Conservation (phyloP, 2,797 vertebrate genomes). For the Botia almorhae region DNA sequence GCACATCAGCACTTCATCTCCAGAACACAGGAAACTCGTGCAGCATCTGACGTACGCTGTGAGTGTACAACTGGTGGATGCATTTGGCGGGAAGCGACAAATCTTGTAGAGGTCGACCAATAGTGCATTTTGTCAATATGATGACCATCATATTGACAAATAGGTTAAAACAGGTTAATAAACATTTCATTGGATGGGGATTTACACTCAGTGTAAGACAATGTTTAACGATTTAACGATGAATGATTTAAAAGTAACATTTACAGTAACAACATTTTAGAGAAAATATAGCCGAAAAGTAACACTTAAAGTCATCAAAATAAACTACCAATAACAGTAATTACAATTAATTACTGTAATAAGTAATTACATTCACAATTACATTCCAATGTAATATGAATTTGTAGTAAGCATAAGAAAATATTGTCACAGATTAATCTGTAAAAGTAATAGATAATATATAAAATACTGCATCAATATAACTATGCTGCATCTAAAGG, state of each 20-base stretch:
- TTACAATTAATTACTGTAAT: background rate
- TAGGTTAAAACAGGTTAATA: background rate
- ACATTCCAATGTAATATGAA: background rate
- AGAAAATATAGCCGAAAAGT: too few relatives aligned
- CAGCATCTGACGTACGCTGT: conserved; percentile 71
- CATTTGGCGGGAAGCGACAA: background rate
- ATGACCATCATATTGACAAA: too few relatives aligned
- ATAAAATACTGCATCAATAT: background rate
- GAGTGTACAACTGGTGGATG: conserved; percentile 44
- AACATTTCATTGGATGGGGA: background rate
- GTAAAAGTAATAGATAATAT: background rate
- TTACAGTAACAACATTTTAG: too few relatives aligned
- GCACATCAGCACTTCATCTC: conserved; percentile 10
- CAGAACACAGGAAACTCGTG: conserved; percentile 18
- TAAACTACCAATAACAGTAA: background rate
- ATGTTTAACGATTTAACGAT: too few relatives aligned
- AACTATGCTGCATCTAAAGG: conserved; percentile 60
- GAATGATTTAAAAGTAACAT: too few relatives aligned
- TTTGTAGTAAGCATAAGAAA: background rate
- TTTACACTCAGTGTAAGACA: background rate
- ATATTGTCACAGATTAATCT: background rate
- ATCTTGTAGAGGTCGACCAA: too few relatives aligned
- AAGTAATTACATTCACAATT: background rate
- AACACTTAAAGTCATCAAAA: too few relatives aligned
- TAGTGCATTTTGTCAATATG: background rate